phyloP scores from a whole-genome alignment of 2,888 invertebrate genomes.

The Tachina fera region DNA sequence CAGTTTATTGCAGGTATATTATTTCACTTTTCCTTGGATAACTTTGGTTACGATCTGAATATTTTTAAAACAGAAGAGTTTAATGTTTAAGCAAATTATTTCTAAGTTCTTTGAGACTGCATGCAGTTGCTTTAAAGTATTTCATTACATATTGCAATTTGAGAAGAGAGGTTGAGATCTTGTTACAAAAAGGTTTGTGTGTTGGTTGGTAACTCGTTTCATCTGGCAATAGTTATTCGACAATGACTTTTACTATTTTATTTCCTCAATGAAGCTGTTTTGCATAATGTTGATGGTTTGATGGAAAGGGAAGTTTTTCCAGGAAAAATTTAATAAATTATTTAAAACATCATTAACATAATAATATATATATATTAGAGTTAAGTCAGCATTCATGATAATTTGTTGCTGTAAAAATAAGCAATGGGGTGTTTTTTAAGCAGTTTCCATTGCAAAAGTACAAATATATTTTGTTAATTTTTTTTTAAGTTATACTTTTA shows the following conservation, averaged over 20 bases:
- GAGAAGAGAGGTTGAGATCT: conserved; percentile 20
- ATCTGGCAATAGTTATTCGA: conserved; percentile 24
- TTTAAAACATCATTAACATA: background rate
- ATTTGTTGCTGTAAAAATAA: background rate
- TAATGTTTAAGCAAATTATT: background rate
- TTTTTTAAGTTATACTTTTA: too few relatives aligned
- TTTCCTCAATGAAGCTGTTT: conserved; percentile 46
- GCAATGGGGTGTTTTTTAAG: background rate
- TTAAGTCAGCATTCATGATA: background rate
- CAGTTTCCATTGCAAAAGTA: background rate
- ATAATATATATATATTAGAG: background rate
- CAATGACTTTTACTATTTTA: conserved; percentile 46
- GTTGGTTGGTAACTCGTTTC: background rate
- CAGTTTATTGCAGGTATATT: conserved; percentile 26
- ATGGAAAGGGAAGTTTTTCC: conserved; percentile 15
- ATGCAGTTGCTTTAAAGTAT: background rate
- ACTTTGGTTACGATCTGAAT: conserved; percentile 48
- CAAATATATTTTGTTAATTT: too few relatives aligned
- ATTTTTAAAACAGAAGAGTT: conserved; percentile 5
- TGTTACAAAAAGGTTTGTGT: conserved; percentile 19
- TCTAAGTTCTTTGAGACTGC: conserved; percentile 37
- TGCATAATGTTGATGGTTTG: conserved; percentile 31
- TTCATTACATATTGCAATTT: conserved; percentile 3
- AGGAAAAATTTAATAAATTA: conserved; percentile 15
- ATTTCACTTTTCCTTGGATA: conserved; percentile 59